Percentiles rank a stretch among this genome's conserved stretches.
phyloP scores from a whole-genome alignment of 1,140 invertebrate genomes.

The Gryon sp. region DNA sequence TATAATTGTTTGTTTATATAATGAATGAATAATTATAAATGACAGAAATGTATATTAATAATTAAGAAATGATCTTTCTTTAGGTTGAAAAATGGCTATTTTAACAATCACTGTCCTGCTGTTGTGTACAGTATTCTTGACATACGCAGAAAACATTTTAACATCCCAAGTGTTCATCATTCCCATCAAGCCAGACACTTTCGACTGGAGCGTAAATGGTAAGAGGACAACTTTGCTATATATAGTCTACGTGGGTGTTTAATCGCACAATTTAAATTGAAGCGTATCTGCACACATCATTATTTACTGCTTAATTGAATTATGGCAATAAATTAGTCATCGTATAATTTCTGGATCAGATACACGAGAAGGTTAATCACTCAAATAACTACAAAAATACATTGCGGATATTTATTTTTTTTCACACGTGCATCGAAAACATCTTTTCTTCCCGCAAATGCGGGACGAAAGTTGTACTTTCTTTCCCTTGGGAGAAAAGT shows the following conservation, averaged over 20 bases:
- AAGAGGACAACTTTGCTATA: constrained; percentile 60
- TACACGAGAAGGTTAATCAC: constrained; percentile 26
- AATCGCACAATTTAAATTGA: constrained; percentile 43
- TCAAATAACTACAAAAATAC: constrained; percentile 2
- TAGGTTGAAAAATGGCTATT: constrained; percentile 36
- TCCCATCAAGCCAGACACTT: constrained; percentile 77
- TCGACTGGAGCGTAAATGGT: constrained; percentile 79
- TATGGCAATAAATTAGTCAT: constrained; percentile 52
- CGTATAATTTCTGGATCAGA: constrained; percentile 45
- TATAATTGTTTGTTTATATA: too few relatives aligned
- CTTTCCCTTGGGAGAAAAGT: too few relatives aligned
- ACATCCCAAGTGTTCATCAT: constrained; percentile 79
- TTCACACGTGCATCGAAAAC: too few relatives aligned
- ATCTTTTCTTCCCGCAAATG: too few relatives aligned
- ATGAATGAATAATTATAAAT: too few relatives aligned
- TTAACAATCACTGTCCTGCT: constrained; percentile 38
- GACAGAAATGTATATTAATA: too few relatives aligned
- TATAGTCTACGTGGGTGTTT: constrained; percentile 38
- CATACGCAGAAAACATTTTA: constrained; percentile 72
- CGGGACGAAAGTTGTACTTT: too few relatives aligned
- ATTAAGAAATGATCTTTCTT: too few relatives aligned
- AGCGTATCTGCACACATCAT: constrained; percentile 36
- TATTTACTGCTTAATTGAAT: constrained; percentile 40
- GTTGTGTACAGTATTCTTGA: constrained; percentile 39
- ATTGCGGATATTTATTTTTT: constrained; percentile 14